Conservation (phyloP, 1,140 invertebrate species). For the Formica selysi region DNA sequence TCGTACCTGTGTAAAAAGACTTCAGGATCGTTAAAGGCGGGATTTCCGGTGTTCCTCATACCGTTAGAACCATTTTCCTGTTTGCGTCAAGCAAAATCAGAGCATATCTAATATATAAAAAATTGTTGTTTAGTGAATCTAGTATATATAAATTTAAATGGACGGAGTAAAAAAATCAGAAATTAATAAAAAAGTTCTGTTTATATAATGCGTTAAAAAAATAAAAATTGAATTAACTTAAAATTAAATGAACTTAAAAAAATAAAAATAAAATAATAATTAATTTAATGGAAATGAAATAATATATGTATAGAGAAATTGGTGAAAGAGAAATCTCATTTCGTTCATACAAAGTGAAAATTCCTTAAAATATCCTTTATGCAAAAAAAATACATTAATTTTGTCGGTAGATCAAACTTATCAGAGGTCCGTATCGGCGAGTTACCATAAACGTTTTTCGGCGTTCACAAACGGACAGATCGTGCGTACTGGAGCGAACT, state of each 20-base stretch:
- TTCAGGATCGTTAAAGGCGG: background rate
- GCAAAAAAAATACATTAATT: conserved; percentile 17
- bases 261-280: background rate
- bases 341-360: background rate
- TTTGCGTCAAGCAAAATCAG: background rate
- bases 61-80: background rate
- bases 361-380: background rate
- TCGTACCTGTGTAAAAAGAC: background rate
- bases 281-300: background rate
- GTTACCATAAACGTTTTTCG: conserved; percentile 19
- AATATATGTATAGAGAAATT: background rate
- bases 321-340: background rate
- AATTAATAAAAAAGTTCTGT: background rate
- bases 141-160: background rate
- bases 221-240: background rate
- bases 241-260: too few relatives aligned
- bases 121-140: background rate
- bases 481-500: conserved; percentile 46
- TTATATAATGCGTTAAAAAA: background rate
- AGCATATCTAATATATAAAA: background rate
- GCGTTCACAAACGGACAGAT: conserved; percentile 40
- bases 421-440: conserved; percentile 11
- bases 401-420: conserved; percentile 3
- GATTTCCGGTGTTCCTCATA: background rate
- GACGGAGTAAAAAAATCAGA: background rate